Evolutionary conservation across 1,140 invertebrate species (phyloP).

Genomic region (Ylistrum balloti): DNA sequence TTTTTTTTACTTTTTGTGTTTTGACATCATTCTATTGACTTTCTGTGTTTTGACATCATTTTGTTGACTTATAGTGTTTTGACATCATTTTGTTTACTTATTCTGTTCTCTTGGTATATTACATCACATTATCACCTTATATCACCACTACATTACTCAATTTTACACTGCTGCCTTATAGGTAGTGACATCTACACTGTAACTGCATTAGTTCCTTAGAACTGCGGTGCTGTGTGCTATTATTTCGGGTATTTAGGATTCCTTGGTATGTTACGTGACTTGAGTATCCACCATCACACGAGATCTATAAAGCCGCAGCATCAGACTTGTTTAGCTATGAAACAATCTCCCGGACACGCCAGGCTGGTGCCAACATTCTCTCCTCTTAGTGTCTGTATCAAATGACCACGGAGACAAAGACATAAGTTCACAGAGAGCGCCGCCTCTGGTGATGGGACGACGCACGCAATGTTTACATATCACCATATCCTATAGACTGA

Average conservation of each 20-base stretch:
- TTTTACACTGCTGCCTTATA: too few relatives aligned
- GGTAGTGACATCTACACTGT: too few relatives aligned
- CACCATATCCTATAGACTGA: not conserved
- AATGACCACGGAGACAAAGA: conserved; percentile 10
- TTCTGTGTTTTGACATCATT: too few relatives aligned
- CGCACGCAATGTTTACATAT: not conserved
- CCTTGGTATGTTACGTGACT: not conserved
- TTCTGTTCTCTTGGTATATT: too few relatives aligned
- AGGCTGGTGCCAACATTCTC: conserved; percentile 22
- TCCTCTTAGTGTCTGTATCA: not conserved
- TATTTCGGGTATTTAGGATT: not conserved
- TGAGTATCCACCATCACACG: not conserved
- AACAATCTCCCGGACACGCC: not conserved
- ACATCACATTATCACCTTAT: too few relatives aligned
- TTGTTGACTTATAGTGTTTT: too few relatives aligned
- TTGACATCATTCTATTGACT: too few relatives aligned
- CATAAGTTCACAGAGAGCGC: not conserved
- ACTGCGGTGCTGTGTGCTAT: not conserved
- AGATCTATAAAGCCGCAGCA: not conserved
- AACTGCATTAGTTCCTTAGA: too few relatives aligned
- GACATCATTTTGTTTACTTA: too few relatives aligned
- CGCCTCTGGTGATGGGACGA: not conserved
- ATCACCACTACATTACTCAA: too few relatives aligned
- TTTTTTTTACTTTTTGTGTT: too few relatives aligned
- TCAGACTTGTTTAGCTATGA: not conserved